These are phyloP conservation scores for Cybosia mesomella DNA, from an alignment of 2,888 invertebrate genomes.

Conservation along the genomic window DNA sequence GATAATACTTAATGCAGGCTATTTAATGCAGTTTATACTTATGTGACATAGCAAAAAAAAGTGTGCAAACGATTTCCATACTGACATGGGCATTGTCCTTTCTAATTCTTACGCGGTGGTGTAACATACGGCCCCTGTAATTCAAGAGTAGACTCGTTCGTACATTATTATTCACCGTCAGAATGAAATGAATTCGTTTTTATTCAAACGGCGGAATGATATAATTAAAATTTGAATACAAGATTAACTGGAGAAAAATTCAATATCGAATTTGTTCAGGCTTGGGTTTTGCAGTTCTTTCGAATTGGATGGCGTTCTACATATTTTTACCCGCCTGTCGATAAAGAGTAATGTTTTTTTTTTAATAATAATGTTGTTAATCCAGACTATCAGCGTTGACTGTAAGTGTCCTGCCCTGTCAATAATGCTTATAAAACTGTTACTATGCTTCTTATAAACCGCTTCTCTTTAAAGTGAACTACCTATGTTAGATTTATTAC, in stretches of 20 bases:
- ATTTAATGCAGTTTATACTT: no score
- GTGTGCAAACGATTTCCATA: no score
- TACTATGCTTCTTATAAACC: no score
- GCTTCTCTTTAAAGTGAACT: no score
- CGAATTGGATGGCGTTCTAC: conserved; percentile 5
- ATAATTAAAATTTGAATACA: conserved; percentile 86
- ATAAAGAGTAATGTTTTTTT: not conserved
- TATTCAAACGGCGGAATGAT: conserved; percentile 85
- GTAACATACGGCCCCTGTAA: conserved; percentile 63
- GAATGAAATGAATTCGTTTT: conserved; percentile 82
- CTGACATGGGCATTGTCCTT: no score
- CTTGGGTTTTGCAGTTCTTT: conserved; percentile 24
- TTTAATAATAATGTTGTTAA: not conserved
- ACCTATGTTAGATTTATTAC: no score
- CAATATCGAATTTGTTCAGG: conserved; percentile 69
- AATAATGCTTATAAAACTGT: no score
- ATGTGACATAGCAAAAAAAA: no score
- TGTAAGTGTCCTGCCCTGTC: no score
- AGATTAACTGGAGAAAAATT: conserved; percentile 83
- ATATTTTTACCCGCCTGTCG: not conserved
- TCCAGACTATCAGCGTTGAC: not conserved
- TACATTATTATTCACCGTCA: conserved; percentile 83
- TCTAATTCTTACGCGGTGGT: conserved; percentile 62
- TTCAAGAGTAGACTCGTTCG: conserved; percentile 65
- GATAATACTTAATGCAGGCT: no score